These are phyloP conservation scores for Parascotia fuliginaria DNA, from an alignment of 2,888 invertebrate species.

Conservation along the genomic window DNA sequence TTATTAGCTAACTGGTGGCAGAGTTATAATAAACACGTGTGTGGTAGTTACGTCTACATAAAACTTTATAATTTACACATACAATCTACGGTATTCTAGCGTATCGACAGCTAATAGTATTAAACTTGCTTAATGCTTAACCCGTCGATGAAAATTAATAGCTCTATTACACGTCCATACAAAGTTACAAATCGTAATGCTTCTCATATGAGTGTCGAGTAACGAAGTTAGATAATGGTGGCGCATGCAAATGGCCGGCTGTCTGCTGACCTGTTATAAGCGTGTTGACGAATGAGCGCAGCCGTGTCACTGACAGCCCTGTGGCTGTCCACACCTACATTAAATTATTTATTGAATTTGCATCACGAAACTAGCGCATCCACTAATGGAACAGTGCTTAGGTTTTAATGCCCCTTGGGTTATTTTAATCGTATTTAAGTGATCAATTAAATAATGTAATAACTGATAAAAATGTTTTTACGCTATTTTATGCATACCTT, in stretches of 20 bases:
- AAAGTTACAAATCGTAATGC: conserved; percentile 6
- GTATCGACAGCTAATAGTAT: no score
- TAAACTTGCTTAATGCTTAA: no score
- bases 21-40: no score
- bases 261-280: conserved; percentile 53
- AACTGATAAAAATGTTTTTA: no score
- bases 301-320: conserved; percentile 40
- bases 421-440: no score
- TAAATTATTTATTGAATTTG: conserved; percentile 57
- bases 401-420: neutral
- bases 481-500: no score
- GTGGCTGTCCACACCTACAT: conserved; percentile 42
- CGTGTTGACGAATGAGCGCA: conserved; percentile 65
- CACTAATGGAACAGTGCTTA: neutral
- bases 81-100: no score
- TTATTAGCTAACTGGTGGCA: no score
- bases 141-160: neutral
- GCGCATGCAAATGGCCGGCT: conserved; percentile 44
- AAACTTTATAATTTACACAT: no score
- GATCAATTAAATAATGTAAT: no score
- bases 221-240: conserved; percentile 35
- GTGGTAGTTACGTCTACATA: no score
- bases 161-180: neutral
- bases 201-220: neutral
- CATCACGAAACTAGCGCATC: conserved; percentile 15